These are phyloP conservation scores for Drosophila paucipuncta DNA, from an alignment of 2,888 invertebrate species.

Conservation along the genomic window DNA sequence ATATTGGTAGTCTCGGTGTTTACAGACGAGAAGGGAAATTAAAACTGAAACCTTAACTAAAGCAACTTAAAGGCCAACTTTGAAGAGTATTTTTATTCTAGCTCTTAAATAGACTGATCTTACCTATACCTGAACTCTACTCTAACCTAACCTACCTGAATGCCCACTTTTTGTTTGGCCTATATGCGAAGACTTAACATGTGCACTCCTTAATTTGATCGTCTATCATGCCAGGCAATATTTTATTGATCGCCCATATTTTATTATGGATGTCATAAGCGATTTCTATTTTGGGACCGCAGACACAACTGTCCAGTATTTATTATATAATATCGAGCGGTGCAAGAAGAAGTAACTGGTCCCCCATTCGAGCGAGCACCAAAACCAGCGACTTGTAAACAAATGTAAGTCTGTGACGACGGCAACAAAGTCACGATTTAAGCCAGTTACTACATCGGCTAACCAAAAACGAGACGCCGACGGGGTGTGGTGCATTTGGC, in stretches of 20 bases:
- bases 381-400: constrained; percentile 31
- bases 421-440: constrained; percentile 68
- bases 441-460: constrained; percentile 52
- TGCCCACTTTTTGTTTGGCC: too few relatives aligned
- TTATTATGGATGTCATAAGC: constrained; percentile 41
- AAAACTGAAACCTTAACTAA: background rate
- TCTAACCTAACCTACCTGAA: background rate
- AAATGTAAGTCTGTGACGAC: constrained; percentile 45
- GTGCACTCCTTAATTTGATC: background rate
- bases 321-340: constrained; percentile 60
- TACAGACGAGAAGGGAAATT: background rate
- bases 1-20: background rate
- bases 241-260: constrained; percentile 30
- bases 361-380: constrained; percentile 15
- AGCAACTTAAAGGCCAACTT: background rate
- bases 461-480: constrained; percentile 16
- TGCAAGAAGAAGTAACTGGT: constrained; percentile 63
- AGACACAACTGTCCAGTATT: constrained; percentile 18
- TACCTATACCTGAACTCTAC: background rate
- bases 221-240: constrained; percentile 7
- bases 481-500: constrained; percentile 7
- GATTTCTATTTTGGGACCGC: constrained; percentile 20
- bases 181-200: background rate
- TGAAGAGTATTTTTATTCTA: too few relatives aligned
- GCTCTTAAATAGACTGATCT: too few relatives aligned